A percentile compares a stretch with the other conserved stretches of the same genome.
Evolutionary conservation across 2,113 vertebrate species (phyloP).

Genomic region (Jaculus jaculus): DNA sequence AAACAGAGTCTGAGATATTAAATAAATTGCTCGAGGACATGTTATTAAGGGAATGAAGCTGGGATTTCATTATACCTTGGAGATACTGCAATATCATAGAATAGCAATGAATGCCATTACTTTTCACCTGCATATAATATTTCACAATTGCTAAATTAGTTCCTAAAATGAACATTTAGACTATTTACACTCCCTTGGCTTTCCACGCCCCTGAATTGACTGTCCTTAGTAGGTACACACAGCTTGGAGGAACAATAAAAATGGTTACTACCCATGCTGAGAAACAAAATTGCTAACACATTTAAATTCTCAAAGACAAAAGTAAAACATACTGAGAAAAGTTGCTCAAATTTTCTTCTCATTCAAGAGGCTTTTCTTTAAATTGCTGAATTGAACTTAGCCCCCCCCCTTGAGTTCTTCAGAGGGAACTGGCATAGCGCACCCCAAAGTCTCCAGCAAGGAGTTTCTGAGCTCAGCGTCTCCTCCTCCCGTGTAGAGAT

Average conservation of each 20-base stretch:
- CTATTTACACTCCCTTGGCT: background rate
- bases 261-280: background rate
- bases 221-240: background rate
- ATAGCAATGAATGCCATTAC: background rate
- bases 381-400: background rate
- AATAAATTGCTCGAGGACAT: background rate
- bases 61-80: background rate
- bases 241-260: background rate
- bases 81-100: background rate
- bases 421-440: too few species aligned
- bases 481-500: fast-evolving
- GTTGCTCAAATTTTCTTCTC: background rate
- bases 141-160: background rate
- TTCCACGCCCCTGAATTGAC: background rate
- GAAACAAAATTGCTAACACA: background rate
- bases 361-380: background rate
- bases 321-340: background rate
- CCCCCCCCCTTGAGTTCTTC: background rate
- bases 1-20: background rate
- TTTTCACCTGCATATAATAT: constrained; percentile 18
- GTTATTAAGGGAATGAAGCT: background rate
- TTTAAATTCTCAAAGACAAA: background rate
- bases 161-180: background rate
- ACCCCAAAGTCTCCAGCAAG: too few species aligned
- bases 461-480: background rate